Base-by-base conservation (phyloP, 2,113 vertebrate genomes). In the Poecile atricapillus region DNA sequence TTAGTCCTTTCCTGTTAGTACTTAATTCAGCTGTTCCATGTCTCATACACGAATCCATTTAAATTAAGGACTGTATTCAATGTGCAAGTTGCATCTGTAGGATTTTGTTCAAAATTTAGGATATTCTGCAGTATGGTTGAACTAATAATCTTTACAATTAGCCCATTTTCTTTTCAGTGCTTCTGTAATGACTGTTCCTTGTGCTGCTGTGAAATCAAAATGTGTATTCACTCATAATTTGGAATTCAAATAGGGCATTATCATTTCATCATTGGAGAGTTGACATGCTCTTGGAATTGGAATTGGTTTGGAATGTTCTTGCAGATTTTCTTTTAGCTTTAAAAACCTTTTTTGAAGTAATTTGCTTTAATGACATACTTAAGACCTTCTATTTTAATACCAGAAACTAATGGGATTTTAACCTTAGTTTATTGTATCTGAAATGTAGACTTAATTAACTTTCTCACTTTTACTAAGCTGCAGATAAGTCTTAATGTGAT, bases 401-500 rank as follows among this genome's bases (percentile, higher is more conserved):
- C 35, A 90, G 73, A 93, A 69, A 19, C 24, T 39, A 80, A 90
- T 83, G 56, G 63, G 67, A 86, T 90, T 95, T 96, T 82, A 80
- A 87, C 52, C 15, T 62, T 64, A 24, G 33, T 70, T 79, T 91
- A 71, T 65, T 77, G 46, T 89, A 58, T 74, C 47, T 92, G 84
- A 83, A 93, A 77, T 80, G 55, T 59, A 93, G 59, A 77, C 43
- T 78, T 89, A 82, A 90, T 94, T 94, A 60, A 64, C 90, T 93
- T 93, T 55, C 50, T 80, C 77, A 74, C 59, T 94, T 87, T 52
- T 91, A 53, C 39, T 71, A 83, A 84, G 69, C 56, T 91, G 68
- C 70, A 71, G 84, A 33, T 90, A 89, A 86, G 59, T 93, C 56
- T 91, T 81, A 68, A 80, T 70, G 70, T 97, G 76, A 76, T 93